phyloP scores from a whole-genome alignment of 2,888 invertebrate genomes.

The Drosophila leonis region DNA sequence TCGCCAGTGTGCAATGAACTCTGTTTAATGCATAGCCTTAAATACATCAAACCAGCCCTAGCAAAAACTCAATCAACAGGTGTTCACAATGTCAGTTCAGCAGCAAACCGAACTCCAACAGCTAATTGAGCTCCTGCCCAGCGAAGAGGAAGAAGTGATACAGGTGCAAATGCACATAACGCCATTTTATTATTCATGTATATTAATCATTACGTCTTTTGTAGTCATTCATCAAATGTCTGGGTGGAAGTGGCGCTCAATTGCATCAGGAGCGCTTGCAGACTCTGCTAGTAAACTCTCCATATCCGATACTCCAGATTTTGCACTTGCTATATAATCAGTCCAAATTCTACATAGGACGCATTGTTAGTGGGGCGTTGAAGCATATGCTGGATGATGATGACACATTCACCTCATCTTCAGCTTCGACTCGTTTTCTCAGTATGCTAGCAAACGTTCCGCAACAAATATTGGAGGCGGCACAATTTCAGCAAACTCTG shows the following conservation, averaged over 20 bases:
- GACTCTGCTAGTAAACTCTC: constrained; percentile 39
- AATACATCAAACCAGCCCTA: neutral
- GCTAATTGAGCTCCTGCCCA: constrained; percentile 59
- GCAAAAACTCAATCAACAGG: constrained; percentile 47
- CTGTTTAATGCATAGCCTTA: constrained; percentile 11
- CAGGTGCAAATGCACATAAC: constrained; percentile 48
- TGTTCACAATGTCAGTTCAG: constrained; percentile 48
- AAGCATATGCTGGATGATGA: constrained; percentile 51
- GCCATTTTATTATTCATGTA: neutral
- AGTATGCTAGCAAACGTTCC: constrained; percentile 76
- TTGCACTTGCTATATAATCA: constrained; percentile 44
- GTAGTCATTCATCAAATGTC: constrained; percentile 51
- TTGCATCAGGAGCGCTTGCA: constrained; percentile 42
- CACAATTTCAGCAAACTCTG: constrained; percentile 53
- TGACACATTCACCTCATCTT: constrained; percentile 1
- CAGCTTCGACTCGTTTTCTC: constrained; percentile 49
- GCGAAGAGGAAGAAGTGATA: constrained; percentile 55
- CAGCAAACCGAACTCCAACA: constrained; percentile 49
- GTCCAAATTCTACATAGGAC: constrained; percentile 56
- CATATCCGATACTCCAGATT: constrained; percentile 73
- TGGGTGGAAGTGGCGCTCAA: constrained; percentile 31
- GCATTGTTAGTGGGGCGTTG: constrained; percentile 49
- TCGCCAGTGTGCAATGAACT: constrained; percentile 39
- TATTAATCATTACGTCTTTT: constrained; percentile 9
- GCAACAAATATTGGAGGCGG: constrained; percentile 56